Evolutionary conservation across 23 tunicate genomes (phyloP), one percentile per base, ranked within the genome.

Genomic region (Styela plicata): DNA sequence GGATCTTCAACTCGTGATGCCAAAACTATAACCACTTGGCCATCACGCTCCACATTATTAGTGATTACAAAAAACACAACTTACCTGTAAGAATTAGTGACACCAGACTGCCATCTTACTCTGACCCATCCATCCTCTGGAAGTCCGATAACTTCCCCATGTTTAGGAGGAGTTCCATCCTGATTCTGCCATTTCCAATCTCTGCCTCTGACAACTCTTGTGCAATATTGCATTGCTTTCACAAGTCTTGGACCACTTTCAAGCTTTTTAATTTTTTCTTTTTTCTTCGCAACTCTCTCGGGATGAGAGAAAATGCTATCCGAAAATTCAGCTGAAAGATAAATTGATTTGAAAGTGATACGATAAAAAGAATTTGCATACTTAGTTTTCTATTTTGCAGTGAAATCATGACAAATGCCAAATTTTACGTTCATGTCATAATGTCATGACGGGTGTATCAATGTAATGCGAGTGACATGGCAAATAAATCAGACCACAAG

Each of bases 171-270:
- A 36, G 63, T 57, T 10, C 87, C 96, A 63, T 90, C 96, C 82
- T 90, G 96, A 69, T 90, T 82, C 34, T 85, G 82, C 96, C 96
- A 90, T 52, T 90, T 90, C 96, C 96, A 90, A 66, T 90, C 90
- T 18, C 80, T 79, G 1, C 96, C 96, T n/a, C 96, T 78, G 25
- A 90, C 84, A 21, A 90, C 96, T 80, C 62, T 90, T 67, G 86
- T 75, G 25, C 89, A 85, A 23, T 81, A 52, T 25, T 62, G 76
- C 80, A 90, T 78, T 79, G 67, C 74, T 3, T 73, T 31, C 5
- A 84, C 86, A 26, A 90, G 84, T 36, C 81, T 78, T 2, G 90
- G 90, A 10, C 96, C 90, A 61, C 89, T 28, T 71, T 71, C 77
- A 5, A 71, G 3, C 7, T 71, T 18, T 44, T 44, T 44, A 5